Conservation (phyloP, 1,140 invertebrate genomes). For the Brachionus manjavacas region DNA sequence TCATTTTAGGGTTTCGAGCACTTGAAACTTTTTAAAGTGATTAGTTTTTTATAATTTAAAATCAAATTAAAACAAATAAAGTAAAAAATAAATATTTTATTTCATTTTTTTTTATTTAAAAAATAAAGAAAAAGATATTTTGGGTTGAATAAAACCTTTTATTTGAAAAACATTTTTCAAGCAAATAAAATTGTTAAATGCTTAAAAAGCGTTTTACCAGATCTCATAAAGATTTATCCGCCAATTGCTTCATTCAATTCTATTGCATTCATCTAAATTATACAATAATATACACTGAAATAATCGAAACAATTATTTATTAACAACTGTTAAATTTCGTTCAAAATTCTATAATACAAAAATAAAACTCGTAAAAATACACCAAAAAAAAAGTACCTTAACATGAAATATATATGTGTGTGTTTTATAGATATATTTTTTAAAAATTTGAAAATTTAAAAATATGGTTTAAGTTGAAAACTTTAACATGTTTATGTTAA, state of each 20-base stretch:
- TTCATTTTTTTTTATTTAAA: neutral
- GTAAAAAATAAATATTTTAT: neutral
- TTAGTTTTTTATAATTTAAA: neutral
- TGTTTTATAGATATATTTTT: neutral
- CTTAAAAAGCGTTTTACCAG: neutral
- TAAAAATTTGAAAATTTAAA: neutral
- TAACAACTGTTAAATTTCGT: neutral
- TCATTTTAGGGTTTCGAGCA: neutral
- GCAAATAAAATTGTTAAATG: neutral
- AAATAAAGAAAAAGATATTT: neutral
- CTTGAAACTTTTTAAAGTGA: neutral
- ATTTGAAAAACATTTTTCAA: neutral
- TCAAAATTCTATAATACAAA: neutral
- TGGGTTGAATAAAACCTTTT: neutral
- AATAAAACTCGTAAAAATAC: slow-evolving; percentile 5
- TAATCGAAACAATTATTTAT: neutral
- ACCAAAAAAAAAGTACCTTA: neutral
- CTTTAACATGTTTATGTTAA: neutral
- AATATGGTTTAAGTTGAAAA: neutral
- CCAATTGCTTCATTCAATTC: neutral
- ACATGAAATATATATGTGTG: neutral
- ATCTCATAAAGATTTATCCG: neutral
- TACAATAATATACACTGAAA: neutral
- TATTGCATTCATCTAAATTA: neutral
- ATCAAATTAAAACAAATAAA: neutral